A percentile compares a stretch with the other conserved stretches of the same genome.
Conservation (phyloP, 1,140 invertebrate species). For the Phocides pigmalion region DNA sequence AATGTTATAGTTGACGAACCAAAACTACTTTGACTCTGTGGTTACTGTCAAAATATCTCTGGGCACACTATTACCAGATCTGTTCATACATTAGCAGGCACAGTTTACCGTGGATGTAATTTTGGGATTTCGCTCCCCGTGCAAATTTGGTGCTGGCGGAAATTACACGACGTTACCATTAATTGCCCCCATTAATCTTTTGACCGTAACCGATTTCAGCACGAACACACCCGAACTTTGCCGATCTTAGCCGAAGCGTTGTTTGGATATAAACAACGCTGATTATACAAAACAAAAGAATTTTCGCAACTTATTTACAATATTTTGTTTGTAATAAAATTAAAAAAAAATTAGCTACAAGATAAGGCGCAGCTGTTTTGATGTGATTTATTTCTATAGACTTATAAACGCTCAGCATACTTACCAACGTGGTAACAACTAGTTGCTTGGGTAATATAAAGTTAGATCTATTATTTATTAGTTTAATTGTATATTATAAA, state of each 20-base stretch:
- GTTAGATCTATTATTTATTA: too few relatives aligned
- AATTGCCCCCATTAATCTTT: constrained; percentile 67
- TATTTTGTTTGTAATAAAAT: too few relatives aligned
- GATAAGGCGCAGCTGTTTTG: too few relatives aligned
- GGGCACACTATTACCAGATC: constrained; percentile 3
- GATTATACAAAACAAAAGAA: too few relatives aligned
- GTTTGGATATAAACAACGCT: neutral
- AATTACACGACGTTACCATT: constrained; percentile 46
- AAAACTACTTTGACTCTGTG: neutral
- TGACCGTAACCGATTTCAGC: constrained; percentile 49
- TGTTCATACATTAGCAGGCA: constrained; percentile 20
- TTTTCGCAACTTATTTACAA: too few relatives aligned
- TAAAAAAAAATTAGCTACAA: too few relatives aligned
- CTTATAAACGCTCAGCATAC: too few relatives aligned
- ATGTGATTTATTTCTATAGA: too few relatives aligned
- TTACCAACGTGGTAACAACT: too few relatives aligned
- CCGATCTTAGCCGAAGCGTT: neutral
- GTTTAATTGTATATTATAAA: too few relatives aligned
- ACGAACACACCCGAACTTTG: constrained; percentile 41
- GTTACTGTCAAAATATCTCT: neutral
- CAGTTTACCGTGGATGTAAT: constrained; percentile 32
- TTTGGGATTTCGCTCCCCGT: constrained; percentile 33
- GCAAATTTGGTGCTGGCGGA: constrained; percentile 42
- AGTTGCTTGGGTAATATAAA: too few relatives aligned
- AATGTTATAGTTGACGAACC: too few relatives aligned